These are phyloP conservation scores for Marmota flaviventris DNA, from an alignment of 2,113 vertebrate species.

Conservation along the genomic window DNA sequence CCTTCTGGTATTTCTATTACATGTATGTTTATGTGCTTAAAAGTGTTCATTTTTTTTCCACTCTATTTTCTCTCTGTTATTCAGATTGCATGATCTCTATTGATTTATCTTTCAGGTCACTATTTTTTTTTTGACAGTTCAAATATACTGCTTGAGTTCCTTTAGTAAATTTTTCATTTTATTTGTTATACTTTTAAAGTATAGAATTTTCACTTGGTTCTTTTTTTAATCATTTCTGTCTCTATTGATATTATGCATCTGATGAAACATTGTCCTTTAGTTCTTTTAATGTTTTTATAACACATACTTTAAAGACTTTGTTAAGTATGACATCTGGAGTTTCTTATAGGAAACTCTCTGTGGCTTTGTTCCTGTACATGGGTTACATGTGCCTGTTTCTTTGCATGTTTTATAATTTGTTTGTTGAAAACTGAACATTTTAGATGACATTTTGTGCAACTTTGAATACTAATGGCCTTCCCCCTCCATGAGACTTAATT, in stretches of 20 bases:
- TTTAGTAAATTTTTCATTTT: not conserved
- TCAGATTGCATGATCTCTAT: not conserved
- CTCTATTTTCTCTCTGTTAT: conserved; percentile 4
- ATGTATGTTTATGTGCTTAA: not conserved
- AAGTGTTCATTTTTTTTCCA: not conserved
- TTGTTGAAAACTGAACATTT: conserved; percentile 2
- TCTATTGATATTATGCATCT: conserved; percentile 9
- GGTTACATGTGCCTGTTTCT: not conserved
- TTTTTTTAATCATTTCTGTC: not conserved
- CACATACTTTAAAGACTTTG: not conserved
- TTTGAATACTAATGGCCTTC: not conserved
- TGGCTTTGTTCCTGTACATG: not conserved
- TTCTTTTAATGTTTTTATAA: not conserved
- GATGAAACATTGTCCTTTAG: not conserved
- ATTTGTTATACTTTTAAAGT: not conserved
- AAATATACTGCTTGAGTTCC: not conserved
- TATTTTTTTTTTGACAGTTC: conserved; percentile 15
- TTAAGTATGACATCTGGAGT: not conserved
- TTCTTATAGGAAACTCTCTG: not conserved
- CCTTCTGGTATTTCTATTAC: not conserved
- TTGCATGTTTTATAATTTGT: conserved; percentile 14
- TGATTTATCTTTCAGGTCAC: not conserved
- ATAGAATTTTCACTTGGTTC: not conserved
- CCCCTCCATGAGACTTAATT: not conserved
- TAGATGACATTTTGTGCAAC: not conserved